Evolutionary conservation across 2,113 vertebrate species (phyloP).

Genomic region (Illadopsis cleaveri): DNA sequence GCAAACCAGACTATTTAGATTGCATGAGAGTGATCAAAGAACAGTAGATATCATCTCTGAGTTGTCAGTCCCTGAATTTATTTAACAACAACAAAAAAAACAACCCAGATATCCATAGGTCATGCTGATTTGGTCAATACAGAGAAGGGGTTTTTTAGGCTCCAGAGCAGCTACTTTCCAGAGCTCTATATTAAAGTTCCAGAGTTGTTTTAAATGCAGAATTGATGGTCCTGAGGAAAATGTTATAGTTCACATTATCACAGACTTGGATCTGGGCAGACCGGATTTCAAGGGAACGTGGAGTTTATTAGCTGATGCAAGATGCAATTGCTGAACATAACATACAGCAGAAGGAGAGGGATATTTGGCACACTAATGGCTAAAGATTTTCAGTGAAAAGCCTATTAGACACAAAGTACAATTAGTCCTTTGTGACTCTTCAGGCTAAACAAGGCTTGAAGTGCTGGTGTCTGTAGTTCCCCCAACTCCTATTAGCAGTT

Average conservation of each 20-base stretch:
- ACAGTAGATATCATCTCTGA: neutral
- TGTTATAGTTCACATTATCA: neutral
- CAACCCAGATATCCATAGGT: neutral
- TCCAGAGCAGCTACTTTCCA: neutral
- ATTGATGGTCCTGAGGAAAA: neutral
- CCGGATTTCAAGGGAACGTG: neutral
- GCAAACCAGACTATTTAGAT: neutral
- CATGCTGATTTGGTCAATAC: neutral
- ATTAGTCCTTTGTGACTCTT: slow-evolving; percentile 60
- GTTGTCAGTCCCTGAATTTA: neutral
- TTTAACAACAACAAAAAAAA: too few relatives aligned
- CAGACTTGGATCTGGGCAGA: neutral
- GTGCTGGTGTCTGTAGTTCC: neutral
- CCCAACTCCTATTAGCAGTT: neutral
- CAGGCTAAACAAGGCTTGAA: slow-evolving; percentile 53
- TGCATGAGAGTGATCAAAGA: neutral
- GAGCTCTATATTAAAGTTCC: neutral
- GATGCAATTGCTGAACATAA: neutral
- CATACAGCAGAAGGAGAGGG: neutral
- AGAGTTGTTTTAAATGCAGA: neutral
- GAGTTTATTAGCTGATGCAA: slow-evolving; percentile 34
- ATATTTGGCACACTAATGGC: slow-evolving; percentile 1
- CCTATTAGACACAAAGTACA: slow-evolving; percentile 40
- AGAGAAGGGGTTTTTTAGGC: neutral
- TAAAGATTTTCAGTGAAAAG: slow-evolving; percentile 64